These are phyloP conservation scores for Chymomyza costata DNA, from an alignment of 1,140 invertebrate species.

Conservation along the genomic window DNA sequence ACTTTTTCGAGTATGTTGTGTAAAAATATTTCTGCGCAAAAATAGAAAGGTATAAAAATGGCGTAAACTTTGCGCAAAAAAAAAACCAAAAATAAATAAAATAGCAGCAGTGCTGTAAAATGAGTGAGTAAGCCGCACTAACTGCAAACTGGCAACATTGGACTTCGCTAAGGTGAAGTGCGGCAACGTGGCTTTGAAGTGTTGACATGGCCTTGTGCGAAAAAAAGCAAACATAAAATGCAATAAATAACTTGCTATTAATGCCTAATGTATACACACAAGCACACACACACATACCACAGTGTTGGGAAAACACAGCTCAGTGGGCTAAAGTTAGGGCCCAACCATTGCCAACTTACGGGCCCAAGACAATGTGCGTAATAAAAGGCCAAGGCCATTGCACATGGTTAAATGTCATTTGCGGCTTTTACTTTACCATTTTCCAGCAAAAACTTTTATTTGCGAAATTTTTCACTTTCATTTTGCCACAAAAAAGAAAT, in stretches of 20 bases:
- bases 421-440: conserved; percentile 10
- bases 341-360: conserved; percentile 36
- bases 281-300: conserved; percentile 25
- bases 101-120: background rate
- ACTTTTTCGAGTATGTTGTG: conserved; percentile 22
- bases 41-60: conserved; percentile 49
- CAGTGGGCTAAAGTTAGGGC: conserved; percentile 1
- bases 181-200: conserved; percentile 27
- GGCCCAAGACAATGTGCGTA: conserved; percentile 40
- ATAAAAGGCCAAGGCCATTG: conserved; percentile 57
- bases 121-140: no score
- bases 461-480: conserved; percentile 52
- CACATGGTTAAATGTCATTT: conserved; percentile 57
- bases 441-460: conserved; percentile 14
- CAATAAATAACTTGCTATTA: conserved; percentile 68
- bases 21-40: conserved; percentile 10
- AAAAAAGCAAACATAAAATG: conserved; percentile 39
- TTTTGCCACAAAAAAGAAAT: conserved; percentile 37
- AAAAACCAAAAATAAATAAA: no score
- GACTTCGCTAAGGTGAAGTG: conserved; percentile 8
- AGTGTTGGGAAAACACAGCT: conserved; percentile 37
- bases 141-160: conserved; percentile 23
- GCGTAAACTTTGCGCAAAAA: conserved; percentile 27
- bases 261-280: conserved; percentile 43
- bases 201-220: conserved; percentile 53